Evolutionary conservation across 2,888 invertebrate genomes (phyloP).

Genomic region (Apodemia zela): DNA sequence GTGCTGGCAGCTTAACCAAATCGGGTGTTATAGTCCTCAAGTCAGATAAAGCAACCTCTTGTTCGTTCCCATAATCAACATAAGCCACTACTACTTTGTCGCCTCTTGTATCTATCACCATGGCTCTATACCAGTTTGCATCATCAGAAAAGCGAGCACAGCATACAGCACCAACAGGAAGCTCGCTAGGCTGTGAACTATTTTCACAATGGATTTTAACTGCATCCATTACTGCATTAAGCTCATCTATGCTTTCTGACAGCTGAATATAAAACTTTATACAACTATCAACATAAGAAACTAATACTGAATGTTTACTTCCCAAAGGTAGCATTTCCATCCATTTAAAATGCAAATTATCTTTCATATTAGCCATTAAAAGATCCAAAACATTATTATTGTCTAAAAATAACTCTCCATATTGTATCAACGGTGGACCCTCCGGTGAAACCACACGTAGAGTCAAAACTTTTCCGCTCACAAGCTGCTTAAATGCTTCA

Average conservation of each 20-base stretch:
- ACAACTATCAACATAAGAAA: conserved; percentile 85
- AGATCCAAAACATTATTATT: conserved; percentile 81
- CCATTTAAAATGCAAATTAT: conserved; percentile 62
- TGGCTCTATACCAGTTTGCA: conserved; percentile 94
- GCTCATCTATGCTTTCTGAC: conserved; percentile 78
- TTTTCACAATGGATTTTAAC: conserved; percentile 82
- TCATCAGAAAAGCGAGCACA: conserved; percentile 90
- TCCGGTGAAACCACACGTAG: conserved; percentile 85
- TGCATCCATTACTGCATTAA: conserved; percentile 84
- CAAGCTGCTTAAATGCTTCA: conserved; percentile 85
- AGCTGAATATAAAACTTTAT: conserved; percentile 88
- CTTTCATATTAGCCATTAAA: conserved; percentile 63
- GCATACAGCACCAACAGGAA: conserved; percentile 83
- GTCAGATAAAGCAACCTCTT: conserved; percentile 82
- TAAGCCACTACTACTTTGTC: conserved; percentile 87
- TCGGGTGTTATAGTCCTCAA: conserved; percentile 84
- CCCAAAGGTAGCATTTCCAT: conserved; percentile 58
- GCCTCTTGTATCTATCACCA: conserved; percentile 82
- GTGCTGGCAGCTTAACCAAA: conserved; percentile 83
- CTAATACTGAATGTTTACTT: conserved; percentile 72
- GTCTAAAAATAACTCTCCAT: conserved; percentile 85
- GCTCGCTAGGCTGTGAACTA: conserved; percentile 62
- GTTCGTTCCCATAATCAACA: conserved; percentile 97
- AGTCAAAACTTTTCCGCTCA: conserved; percentile 81
- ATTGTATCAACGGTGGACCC: conserved; percentile 86